Evolutionary conservation across 2,797 vertebrate genomes (phyloP).

Genomic region (Glyptemys insculpta): DNA sequence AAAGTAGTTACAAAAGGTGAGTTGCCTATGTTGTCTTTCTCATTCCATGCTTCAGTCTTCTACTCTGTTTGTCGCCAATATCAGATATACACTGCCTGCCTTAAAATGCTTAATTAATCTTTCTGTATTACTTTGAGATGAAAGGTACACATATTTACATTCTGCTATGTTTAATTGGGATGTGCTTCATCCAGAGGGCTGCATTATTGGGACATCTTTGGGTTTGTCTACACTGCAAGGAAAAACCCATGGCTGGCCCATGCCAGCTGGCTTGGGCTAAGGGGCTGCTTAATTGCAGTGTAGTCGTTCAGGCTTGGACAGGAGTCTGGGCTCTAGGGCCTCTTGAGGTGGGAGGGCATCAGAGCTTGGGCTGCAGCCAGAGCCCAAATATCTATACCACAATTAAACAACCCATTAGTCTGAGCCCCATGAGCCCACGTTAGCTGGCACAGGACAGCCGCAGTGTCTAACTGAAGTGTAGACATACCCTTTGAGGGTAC

Average conservation of each 20-base stretch:
- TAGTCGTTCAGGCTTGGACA: not conserved
- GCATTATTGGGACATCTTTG: not conserved
- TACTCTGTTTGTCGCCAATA: not conserved
- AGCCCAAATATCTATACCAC: not conserved
- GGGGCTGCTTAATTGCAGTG: not conserved
- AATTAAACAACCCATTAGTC: not conserved
- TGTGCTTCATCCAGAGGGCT: fast-evolving
- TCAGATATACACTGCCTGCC: fast-evolving
- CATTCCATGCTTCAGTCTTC: not conserved
- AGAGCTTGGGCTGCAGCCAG: not conserved
- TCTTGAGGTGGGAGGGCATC: not conserved
- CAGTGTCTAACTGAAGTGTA: fast-evolving
- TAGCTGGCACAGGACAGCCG: not conserved
- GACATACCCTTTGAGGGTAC: not conserved
- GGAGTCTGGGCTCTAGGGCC: not conserved
- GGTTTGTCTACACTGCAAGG: not conserved
- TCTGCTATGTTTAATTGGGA: not conserved
- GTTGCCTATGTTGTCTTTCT: not conserved
- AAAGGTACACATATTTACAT: not conserved
- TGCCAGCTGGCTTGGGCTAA: not conserved
- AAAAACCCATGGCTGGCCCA: not conserved
- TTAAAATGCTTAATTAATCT: fast-evolving
- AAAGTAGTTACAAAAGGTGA: conserved; percentile 88
- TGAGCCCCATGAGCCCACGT: not conserved
- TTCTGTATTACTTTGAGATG: fast-evolving